Evolutionary conservation across 2,888 invertebrate species (phyloP).

Genomic region (Nezara viridula): DNA sequence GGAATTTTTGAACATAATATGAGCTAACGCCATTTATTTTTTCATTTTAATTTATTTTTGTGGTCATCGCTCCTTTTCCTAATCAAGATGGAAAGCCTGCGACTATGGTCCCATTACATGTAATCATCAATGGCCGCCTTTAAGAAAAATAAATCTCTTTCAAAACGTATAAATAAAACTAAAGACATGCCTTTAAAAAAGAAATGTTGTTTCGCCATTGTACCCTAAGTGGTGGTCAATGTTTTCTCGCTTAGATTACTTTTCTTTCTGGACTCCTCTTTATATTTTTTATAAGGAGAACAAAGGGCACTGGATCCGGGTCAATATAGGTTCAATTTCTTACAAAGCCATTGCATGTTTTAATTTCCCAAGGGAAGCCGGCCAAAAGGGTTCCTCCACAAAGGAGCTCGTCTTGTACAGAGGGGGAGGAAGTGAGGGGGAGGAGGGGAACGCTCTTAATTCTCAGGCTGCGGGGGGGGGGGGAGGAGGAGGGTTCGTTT

Average conservation of each 20-base stretch:
- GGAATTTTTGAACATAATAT: too few species aligned
- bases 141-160: not conserved
- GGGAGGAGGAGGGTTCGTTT: not conserved
- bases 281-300: not conserved
- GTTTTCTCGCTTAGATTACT: not conserved
- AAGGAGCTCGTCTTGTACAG: constrained; percentile 17
- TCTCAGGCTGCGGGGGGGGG: not conserved
- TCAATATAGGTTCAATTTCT: constrained; percentile 29
- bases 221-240: not conserved
- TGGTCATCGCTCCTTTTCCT: too few species aligned
- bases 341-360: constrained; percentile 44
- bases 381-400: constrained; percentile 13
- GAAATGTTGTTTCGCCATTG: not conserved
- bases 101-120: too few species aligned
- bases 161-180: not conserved
- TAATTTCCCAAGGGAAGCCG: constrained; percentile 9
- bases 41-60: too few species aligned
- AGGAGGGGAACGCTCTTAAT: not conserved
- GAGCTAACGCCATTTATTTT: too few species aligned
- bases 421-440: not conserved
- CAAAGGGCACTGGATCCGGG: not conserved
- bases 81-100: too few species aligned
- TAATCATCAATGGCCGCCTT: too few species aligned
- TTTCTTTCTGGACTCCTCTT: not conserved
- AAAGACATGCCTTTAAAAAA: not conserved